Conservation (phyloP, 2,888 invertebrate species). For the Augiades crinisus region DNA sequence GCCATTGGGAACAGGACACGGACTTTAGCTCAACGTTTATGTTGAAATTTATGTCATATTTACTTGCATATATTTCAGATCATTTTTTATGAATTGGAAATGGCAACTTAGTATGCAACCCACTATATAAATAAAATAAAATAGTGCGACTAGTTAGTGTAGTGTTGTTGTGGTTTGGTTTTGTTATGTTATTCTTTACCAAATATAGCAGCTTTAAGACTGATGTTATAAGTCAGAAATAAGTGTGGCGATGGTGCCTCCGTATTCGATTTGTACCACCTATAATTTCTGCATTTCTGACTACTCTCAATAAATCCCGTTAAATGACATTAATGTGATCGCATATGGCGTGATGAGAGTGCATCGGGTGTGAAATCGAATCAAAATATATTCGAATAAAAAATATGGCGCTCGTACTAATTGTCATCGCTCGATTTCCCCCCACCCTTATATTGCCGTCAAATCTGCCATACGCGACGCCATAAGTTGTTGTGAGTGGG, state of each 20-base stretch:
- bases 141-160: no score
- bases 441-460: background rate
- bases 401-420: slow-evolving; percentile 22
- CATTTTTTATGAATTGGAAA: no score
- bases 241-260: no score
- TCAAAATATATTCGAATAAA: slow-evolving; percentile 23
- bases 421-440: slow-evolving; percentile 14
- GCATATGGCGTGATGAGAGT: slow-evolving; percentile 6
- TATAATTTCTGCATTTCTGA: no score
- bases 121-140: no score
- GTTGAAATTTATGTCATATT: background rate
- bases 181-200: no score
- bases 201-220: no score
- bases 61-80: no score
- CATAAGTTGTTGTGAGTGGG: background rate
- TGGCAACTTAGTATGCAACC: no score
- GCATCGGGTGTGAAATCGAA: slow-evolving; percentile 33
- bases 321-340: background rate
- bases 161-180: no score
- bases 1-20: slow-evolving; percentile 8
- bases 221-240: no score
- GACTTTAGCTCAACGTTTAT: background rate
- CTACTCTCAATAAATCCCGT: background rate
- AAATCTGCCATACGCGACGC: background rate
- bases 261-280: no score